These are phyloP conservation scores for Nephila pilipes DNA, from an alignment of 1,140 invertebrate genomes.

Conservation along the genomic window DNA sequence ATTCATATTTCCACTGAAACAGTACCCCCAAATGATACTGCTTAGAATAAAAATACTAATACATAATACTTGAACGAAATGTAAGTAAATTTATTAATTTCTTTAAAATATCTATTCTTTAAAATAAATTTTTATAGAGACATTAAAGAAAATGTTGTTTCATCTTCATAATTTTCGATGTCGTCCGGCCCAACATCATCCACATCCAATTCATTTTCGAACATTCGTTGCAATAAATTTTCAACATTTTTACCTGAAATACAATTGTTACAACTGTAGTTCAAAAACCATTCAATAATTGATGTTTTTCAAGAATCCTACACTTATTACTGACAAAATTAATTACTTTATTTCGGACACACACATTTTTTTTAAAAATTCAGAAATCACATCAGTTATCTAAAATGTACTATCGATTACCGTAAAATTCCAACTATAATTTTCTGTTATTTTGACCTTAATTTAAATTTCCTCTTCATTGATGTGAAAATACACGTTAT, in stretches of 20 bases:
- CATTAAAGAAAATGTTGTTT: conserved; percentile 33
- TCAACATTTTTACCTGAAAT: conserved; percentile 81
- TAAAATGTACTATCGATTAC: too few species aligned
- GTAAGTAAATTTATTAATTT: not conserved
- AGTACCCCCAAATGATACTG: not conserved
- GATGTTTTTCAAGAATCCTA: conserved; percentile 25
- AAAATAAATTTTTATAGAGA: not conserved
- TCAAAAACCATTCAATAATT: not conserved
- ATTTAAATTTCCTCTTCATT: too few species aligned
- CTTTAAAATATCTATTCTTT: not conserved
- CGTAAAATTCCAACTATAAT: too few species aligned
- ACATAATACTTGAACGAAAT: not conserved
- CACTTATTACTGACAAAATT: conserved; percentile 71
- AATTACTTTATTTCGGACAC: too few species aligned
- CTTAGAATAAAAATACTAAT: not conserved
- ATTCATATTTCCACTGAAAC: too few species aligned
- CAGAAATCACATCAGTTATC: too few species aligned
- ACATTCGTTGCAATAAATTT: conserved; percentile 82
- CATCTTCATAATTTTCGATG: conserved; percentile 58
- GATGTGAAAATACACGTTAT: too few species aligned
- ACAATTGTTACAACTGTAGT: not conserved
- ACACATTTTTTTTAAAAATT: too few species aligned
- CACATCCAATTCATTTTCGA: conserved; percentile 81
- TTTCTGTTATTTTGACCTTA: too few species aligned
- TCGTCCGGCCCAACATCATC: conserved; percentile 73